Conservation (phyloP, 2,797 vertebrate genomes). For the Falco naumanni region DNA sequence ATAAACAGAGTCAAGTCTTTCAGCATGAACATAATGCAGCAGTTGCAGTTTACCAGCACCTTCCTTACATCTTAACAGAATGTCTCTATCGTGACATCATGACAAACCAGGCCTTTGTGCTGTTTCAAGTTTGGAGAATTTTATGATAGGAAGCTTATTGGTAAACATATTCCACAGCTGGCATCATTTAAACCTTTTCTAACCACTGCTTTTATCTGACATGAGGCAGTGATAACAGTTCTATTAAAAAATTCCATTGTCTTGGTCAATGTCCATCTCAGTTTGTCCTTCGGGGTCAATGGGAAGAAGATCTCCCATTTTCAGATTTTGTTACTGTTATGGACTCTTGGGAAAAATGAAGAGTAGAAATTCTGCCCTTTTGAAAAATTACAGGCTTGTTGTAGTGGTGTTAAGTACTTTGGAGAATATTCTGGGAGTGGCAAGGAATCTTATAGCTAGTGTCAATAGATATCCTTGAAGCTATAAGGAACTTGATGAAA, state of each 20-base stretch:
- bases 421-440: background rate
- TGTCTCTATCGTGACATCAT: background rate
- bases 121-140: background rate
- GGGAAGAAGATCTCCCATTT: background rate
- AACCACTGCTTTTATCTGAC: background rate
- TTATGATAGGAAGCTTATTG: background rate
- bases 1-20: background rate
- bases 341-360: background rate
- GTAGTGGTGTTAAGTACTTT: background rate
- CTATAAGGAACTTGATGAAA: background rate
- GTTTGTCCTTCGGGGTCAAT: background rate
- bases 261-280: background rate
- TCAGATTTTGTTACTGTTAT: background rate
- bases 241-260: background rate
- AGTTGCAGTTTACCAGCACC: background rate
- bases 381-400: background rate
- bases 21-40: background rate
- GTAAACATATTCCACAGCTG: background rate
- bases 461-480: background rate
- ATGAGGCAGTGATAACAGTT: background rate
- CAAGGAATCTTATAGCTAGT: background rate
- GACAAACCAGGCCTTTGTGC: background rate
- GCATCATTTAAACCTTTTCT: background rate
- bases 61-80: background rate
- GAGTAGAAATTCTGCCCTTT: background rate